Percentiles rank a stretch among this genome's conserved stretches.
Evolutionary conservation across 1,140 invertebrate species (phyloP).

Genomic region (Drosophila aff.): DNA sequence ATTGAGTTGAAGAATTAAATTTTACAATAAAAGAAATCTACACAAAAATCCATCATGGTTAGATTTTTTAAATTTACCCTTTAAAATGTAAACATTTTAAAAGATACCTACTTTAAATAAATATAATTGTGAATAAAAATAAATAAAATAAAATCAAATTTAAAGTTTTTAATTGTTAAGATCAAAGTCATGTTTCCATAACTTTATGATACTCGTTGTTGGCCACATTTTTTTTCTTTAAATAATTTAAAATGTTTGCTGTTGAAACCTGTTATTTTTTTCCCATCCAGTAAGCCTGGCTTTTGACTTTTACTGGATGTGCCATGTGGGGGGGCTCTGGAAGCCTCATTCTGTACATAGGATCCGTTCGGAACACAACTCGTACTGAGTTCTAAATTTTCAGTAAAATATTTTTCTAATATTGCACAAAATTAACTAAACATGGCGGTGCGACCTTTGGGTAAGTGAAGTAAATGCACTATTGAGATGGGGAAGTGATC

Average conservation of each 20-base stretch:
- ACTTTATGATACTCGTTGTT: background rate
- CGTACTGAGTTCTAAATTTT: constrained; percentile 60
- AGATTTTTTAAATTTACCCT: background rate
- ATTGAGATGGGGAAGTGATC: background rate
- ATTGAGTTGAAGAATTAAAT: constrained; percentile 6
- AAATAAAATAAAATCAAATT: background rate
- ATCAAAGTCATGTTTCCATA: background rate
- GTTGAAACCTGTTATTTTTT: background rate
- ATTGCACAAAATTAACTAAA: constrained; percentile 60
- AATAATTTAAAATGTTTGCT: background rate
- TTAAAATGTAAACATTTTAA: background rate
- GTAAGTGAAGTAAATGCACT: constrained; percentile 28
- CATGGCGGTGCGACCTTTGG: constrained; percentile 62
- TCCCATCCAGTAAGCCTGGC: constrained; percentile 18
- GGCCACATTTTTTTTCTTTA: background rate
- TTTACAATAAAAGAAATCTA: background rate
- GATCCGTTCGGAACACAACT: constrained; percentile 56
- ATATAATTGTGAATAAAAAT: background rate
- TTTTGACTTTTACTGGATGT: background rate
- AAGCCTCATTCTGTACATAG: constrained; percentile 32
- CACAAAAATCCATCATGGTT: background rate
- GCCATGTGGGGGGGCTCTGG: background rate
- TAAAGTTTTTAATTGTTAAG: background rate
- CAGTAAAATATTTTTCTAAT: constrained; percentile 54
- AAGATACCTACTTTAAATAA: background rate